Base-by-base conservation (phyloP, 2,113 vertebrate species). In the Melanocharis versteri region DNA sequence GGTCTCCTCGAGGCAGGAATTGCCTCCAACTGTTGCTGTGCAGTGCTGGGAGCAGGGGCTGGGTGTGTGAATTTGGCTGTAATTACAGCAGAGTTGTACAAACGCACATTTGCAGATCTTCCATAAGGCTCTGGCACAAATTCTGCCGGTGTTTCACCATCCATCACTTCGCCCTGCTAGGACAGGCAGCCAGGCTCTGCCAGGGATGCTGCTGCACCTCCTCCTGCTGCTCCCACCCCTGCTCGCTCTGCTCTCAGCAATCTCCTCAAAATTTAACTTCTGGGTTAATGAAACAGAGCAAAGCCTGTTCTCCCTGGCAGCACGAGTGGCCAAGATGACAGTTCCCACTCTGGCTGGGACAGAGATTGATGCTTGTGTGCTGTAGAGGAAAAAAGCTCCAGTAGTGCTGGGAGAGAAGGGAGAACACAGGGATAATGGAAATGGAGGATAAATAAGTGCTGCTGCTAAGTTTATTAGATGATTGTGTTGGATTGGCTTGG, bases 11-110 rank as follows among this genome's bases (percentile, higher is more conserved):
- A 7, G 68, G 54, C 45, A 60, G 61, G 57, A 28, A 17, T 2
- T 51, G 11, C 15, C 31, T 73, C 64, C 1, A 6, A 2, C 27
- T 5, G 11, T 5, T 1, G 1, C 26, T 39, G n/a, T 5, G 37
- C 15, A 3, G 31, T 10, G 30, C 7, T 37, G 19, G 9, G 45
- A 56, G 44, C 73, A 47, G 7, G 11, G 31, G 1, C 31, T 17
- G 40, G 24, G 19, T 4, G 30, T 24, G 27, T 20, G 42, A 16
- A 1, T 23, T 48, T 5, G 1, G 15, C 28, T 45, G 30, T 37
- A 39, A 15, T 15, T 7, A 6, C 22, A 11, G 19, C 4, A 9
- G 13, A 47, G 26, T 1, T 64, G 22, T 45, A 4, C 30, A 68
- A 58, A 58, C 10, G 16, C 8, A 3, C 2, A 0, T 7, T 15